Percentiles rank a stretch among this genome's conserved stretches.
Conservation (phyloP, 2,113 vertebrate species). For the Podarcis raffonei region DNA sequence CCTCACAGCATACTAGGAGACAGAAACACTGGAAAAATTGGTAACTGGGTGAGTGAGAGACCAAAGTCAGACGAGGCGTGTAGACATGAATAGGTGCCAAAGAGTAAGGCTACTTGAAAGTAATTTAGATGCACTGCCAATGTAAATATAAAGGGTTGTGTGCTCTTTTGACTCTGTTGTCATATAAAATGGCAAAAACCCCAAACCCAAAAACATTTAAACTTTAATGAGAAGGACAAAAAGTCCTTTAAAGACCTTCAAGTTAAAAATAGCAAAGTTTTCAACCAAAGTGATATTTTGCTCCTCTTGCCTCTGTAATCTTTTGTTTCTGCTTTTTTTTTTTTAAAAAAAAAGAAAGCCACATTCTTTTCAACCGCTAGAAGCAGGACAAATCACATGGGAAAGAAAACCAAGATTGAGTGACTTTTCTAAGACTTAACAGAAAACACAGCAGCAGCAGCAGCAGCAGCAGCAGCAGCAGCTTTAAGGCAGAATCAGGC, state of each 20-base stretch:
- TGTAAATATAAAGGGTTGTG: fast-evolving
- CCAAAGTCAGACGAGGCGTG: fast-evolving
- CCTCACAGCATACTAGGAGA: fast-evolving
- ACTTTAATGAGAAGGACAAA: background rate
- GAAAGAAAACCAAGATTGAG: constrained; percentile 34
- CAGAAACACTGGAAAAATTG: background rate
- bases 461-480: no score
- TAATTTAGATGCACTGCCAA: background rate
- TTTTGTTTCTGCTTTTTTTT: background rate
- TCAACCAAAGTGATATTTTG: constrained; percentile 7
- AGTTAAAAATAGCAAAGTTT: constrained; percentile 35
- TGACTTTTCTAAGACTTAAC: constrained; percentile 30
- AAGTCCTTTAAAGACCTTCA: background rate
- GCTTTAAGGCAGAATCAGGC: fast-evolving
- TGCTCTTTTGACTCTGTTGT: background rate
- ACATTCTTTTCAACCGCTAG: constrained; percentile 41
- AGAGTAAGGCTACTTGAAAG: background rate
- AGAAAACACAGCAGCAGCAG: background rate
- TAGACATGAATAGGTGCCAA: background rate
- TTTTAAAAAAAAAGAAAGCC: constrained; percentile 1
- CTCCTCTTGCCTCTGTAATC: constrained; percentile 14
- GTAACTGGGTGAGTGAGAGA: fast-evolving
- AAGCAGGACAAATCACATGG: constrained; percentile 31
- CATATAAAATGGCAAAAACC: background rate
- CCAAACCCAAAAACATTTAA: background rate